Conservation (phyloP, 2,113 vertebrate genomes). For the Cricetomys ansorgei region DNA sequence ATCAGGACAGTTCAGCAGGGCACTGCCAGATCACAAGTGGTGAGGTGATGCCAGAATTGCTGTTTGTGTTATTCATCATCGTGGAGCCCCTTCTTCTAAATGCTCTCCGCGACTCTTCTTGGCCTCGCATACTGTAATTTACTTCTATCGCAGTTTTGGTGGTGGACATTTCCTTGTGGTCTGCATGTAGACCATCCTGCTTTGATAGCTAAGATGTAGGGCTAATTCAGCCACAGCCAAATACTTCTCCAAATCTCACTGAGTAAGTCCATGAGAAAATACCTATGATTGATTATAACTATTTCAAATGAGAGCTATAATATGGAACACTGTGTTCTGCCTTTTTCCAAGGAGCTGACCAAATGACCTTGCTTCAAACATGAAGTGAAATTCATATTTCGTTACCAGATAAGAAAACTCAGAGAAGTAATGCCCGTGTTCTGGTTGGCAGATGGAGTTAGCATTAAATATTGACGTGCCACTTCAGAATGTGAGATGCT, state of each 20-base stretch:
- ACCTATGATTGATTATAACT: background rate
- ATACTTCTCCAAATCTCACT: background rate
- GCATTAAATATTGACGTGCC: background rate
- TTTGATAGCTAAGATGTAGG: background rate
- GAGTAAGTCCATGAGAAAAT: background rate
- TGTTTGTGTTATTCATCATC: background rate
- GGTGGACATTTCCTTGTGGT: background rate
- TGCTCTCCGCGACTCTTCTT: background rate
- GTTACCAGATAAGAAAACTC: background rate
- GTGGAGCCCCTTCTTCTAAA: conserved; percentile 9
- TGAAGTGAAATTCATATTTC: conserved; percentile 10
- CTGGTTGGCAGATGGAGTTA: background rate
- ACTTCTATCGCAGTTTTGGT: conserved; percentile 27
- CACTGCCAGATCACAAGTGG: conserved; percentile 19
- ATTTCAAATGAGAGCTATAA: background rate
- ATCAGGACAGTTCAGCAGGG: background rate
- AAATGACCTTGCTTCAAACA: background rate
- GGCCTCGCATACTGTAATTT: conserved; percentile 4
- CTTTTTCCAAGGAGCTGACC: background rate
- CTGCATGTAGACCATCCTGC: background rate
- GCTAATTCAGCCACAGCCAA: background rate
- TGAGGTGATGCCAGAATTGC: background rate
- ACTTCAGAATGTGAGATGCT: background rate
- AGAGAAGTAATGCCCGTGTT: background rate
- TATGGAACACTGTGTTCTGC: background rate